These are phyloP conservation scores for Spodoptera frugiperda DNA, from an alignment of 1,140 invertebrate species.

Conservation along the genomic window DNA sequence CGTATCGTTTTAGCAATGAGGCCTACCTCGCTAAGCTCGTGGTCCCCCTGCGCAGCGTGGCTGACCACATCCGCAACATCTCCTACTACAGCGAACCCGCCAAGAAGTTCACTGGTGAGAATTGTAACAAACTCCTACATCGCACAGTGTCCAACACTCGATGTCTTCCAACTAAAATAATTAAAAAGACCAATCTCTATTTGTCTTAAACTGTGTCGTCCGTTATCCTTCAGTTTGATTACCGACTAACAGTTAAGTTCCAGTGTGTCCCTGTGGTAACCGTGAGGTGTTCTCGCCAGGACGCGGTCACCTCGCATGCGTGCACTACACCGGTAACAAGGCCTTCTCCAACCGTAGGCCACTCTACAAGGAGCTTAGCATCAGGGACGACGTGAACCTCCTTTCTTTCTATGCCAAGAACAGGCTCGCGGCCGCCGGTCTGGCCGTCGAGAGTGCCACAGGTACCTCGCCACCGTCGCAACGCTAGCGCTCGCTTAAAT, in stretches of 20 bases:
- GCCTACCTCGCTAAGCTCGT: slow-evolving; percentile 89
- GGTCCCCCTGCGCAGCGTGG: slow-evolving; percentile 86
- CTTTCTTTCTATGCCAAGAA: slow-evolving; percentile 92
- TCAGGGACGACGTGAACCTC: slow-evolving; percentile 91
- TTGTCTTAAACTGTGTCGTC: slow-evolving; percentile 25
- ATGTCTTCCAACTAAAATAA: slow-evolving; percentile 46
- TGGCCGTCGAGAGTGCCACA: slow-evolving; percentile 81
- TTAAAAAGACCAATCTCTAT: slow-evolving; percentile 7
- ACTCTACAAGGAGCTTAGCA: slow-evolving; percentile 88
- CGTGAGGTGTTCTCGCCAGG: slow-evolving; percentile 84
- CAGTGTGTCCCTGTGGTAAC: slow-evolving; percentile 75
- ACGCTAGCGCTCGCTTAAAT: slow-evolving; percentile 73
- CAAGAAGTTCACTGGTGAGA: slow-evolving; percentile 88
- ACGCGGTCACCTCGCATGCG: slow-evolving; percentile 91
- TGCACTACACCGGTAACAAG: slow-evolving; percentile 92
- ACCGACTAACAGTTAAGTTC: slow-evolving; percentile 69
- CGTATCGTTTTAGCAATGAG: slow-evolving; percentile 87
- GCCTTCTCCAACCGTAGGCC: slow-evolving; percentile 90
- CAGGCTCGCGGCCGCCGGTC: slow-evolving; percentile 87
- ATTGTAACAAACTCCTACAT: slow-evolving; percentile 31
- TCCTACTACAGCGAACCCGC: slow-evolving; percentile 89
- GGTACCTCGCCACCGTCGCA: slow-evolving; percentile 75
- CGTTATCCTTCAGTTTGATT: slow-evolving; percentile 41
- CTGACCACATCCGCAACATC: slow-evolving; percentile 86
- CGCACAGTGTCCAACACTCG: slow-evolving; percentile 16